Evolutionary conservation across 2,888 invertebrate genomes (phyloP).

Genomic region (Drosophila ezoana): DNA sequence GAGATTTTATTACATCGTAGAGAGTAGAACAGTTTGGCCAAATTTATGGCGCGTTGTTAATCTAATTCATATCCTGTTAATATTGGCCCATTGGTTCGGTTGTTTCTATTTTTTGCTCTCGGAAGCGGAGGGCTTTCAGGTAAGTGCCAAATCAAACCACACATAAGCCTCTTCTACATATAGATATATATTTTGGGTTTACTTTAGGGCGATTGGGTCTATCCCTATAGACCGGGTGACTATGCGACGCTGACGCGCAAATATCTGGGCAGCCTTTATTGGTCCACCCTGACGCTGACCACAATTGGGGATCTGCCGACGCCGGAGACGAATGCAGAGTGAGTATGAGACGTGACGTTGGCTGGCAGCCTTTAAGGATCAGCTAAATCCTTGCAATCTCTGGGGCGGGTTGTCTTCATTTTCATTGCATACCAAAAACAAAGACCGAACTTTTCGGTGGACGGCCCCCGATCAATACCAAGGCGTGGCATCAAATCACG

Average conservation of each 20-base stretch:
- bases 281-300: conserved; percentile 97
- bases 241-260: conserved; percentile 96
- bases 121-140: conserved; percentile 94
- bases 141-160: conserved; percentile 67
- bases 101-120: conserved; percentile 98
- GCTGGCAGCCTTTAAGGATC: not conserved
- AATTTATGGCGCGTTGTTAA: conserved; percentile 98
- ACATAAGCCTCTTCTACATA: not conserved
- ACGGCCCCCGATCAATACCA: conserved; percentile 95
- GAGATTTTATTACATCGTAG: conserved; percentile 97
- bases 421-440: conserved; percentile 15
- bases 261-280: conserved; percentile 97
- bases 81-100: conserved; percentile 98
- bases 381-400: conserved; percentile 16
- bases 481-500: conserved; percentile 95
- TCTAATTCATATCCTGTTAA: conserved; percentile 96
- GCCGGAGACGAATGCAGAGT: conserved; percentile 98
- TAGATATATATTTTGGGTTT: not conserved
- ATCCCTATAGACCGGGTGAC: conserved; percentile 94
- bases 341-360: conserved; percentile 86
- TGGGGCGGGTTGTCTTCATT: conserved; percentile 22
- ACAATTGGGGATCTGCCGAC: conserved; percentile 98
- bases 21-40: conserved; percentile 97
- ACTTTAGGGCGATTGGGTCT: conserved; percentile 93
- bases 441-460: conserved; percentile 87